Conservation (phyloP, 2,113 vertebrate species). For the Aegypius monachus region DNA sequence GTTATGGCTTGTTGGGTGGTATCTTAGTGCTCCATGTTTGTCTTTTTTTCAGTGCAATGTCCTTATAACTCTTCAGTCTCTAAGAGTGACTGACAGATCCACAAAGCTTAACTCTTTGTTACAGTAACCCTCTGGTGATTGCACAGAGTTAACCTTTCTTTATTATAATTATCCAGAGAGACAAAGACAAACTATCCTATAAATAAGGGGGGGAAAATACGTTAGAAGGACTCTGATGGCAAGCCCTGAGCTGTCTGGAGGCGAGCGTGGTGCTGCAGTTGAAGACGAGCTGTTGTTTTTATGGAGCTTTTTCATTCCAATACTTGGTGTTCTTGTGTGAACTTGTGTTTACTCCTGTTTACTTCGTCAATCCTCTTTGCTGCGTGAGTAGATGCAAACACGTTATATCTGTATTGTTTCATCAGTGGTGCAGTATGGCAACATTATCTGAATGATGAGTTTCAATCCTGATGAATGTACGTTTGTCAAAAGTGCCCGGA, state of each 20-base stretch:
- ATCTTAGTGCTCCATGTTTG: conserved; percentile 42
- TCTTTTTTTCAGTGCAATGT: not conserved
- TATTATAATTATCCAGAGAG: not conserved
- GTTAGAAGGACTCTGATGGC: not conserved
- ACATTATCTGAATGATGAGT: rapidly evolving
- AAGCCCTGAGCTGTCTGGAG: not conserved
- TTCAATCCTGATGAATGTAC: not conserved
- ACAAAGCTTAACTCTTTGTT: not conserved
- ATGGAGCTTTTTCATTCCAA: not conserved
- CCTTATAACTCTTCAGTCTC: not conserved
- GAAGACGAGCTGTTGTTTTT: not conserved
- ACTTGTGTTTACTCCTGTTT: not conserved
- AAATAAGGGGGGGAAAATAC: not conserved
- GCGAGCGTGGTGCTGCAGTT: not conserved
- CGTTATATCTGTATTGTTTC: not conserved
- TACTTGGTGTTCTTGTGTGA: not conserved
- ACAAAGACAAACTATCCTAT: not conserved
- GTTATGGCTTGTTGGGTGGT: conserved; percentile 73
- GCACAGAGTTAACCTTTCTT: not conserved
- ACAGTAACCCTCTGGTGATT: not conserved
- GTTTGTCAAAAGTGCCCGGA: not conserved
- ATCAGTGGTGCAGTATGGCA: not conserved
- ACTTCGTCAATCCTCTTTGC: not conserved
- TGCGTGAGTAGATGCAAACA: not conserved
- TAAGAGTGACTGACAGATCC: not conserved